Percentiles rank a stretch among this genome's conserved stretches.
Evolutionary conservation across 2,113 vertebrate species (phyloP).

Genomic region (Larimichthys polyactis): DNA sequence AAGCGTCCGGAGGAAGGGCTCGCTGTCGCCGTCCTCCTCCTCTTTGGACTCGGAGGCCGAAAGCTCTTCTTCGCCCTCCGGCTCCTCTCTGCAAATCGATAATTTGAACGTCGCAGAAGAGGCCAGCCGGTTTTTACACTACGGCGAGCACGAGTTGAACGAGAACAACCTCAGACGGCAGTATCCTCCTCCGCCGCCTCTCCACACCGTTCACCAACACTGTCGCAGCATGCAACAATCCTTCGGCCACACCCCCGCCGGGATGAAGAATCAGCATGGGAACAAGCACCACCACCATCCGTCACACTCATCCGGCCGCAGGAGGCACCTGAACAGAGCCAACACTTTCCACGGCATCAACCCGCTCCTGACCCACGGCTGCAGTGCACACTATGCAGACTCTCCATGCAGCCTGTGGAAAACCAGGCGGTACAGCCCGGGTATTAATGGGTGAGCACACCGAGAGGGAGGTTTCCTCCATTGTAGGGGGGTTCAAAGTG

Average conservation of each 20-base stretch:
- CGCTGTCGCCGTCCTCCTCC: constrained; percentile 79
- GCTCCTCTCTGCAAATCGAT: constrained; percentile 75
- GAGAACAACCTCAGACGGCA: constrained; percentile 68
- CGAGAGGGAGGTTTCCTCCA: too few species aligned
- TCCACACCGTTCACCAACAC: constrained; percentile 64
- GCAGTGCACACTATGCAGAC: constrained; percentile 74
- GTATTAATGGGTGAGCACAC: constrained; percentile 91
- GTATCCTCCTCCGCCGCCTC: constrained; percentile 50
- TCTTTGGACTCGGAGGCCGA: constrained; percentile 82
- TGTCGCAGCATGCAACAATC: constrained; percentile 78
- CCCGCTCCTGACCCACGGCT: constrained; percentile 85
- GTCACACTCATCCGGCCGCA: constrained; percentile 83
- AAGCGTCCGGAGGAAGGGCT: constrained; percentile 77
- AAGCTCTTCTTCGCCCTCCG: constrained; percentile 75
- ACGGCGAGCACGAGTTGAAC: constrained; percentile 70
- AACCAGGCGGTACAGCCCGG: constrained; percentile 91
- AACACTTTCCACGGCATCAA: constrained; percentile 94
- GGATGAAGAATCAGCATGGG: constrained; percentile 74
- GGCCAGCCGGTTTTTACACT: constrained; percentile 65
- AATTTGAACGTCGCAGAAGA: constrained; percentile 74
- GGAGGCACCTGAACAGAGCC: constrained; percentile 94
- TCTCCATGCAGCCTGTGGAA: constrained; percentile 93
- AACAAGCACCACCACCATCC: constrained; percentile 74
- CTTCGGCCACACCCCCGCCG: constrained; percentile 81
- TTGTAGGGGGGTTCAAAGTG: too few species aligned